Evolutionary conservation across 53 echinoderm and acorn worm species (phyloP).

Genomic region (Henricia sp.): DNA sequence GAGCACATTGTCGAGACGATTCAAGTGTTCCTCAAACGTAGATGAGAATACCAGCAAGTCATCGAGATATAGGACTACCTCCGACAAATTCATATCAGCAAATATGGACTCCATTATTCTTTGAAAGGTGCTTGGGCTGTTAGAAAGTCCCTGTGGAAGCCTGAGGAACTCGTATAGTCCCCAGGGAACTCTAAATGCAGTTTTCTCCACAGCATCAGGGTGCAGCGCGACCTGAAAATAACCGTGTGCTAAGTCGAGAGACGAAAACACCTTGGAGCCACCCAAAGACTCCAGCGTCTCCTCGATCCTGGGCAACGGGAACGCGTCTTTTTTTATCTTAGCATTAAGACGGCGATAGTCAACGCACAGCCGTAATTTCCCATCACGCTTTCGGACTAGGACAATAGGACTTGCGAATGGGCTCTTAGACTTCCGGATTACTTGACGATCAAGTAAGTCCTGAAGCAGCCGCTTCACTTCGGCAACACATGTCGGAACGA

Average conservation of each 20-base stretch:
- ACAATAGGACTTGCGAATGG: slow-evolving; percentile 65
- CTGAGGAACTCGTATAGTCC: slow-evolving; percentile 59
- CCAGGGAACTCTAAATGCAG: slow-evolving; percentile 72
- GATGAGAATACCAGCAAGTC: slow-evolving; percentile 59
- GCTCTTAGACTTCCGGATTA: slow-evolving; percentile 62
- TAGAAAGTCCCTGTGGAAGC: slow-evolving; percentile 56
- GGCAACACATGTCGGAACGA: neutral
- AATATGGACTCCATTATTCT: slow-evolving; percentile 54
- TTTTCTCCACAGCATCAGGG: slow-evolving; percentile 56
- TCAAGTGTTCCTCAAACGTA: slow-evolving; percentile 47
- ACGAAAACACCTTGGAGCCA: slow-evolving; percentile 60
- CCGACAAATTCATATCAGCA: slow-evolving; percentile 55
- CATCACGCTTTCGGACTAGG: slow-evolving; percentile 52
- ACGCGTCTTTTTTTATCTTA: slow-evolving; percentile 39
- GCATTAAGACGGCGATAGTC: slow-evolving; percentile 59
- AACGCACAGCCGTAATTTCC: slow-evolving; percentile 39
- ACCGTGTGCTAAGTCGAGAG: slow-evolving; percentile 64
- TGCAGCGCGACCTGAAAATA: slow-evolving; percentile 65
- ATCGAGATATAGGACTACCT: slow-evolving; percentile 60
- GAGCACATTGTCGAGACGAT: slow-evolving; percentile 36
- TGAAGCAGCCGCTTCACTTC: slow-evolving; percentile 5
- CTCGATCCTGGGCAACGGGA: slow-evolving; percentile 73
- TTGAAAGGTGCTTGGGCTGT: slow-evolving; percentile 67
- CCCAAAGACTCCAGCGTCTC: slow-evolving; percentile 61
- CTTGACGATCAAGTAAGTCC: slow-evolving; percentile 49